phyloP scores from a whole-genome alignment of 2,113 vertebrate species.

The Channa argus region DNA sequence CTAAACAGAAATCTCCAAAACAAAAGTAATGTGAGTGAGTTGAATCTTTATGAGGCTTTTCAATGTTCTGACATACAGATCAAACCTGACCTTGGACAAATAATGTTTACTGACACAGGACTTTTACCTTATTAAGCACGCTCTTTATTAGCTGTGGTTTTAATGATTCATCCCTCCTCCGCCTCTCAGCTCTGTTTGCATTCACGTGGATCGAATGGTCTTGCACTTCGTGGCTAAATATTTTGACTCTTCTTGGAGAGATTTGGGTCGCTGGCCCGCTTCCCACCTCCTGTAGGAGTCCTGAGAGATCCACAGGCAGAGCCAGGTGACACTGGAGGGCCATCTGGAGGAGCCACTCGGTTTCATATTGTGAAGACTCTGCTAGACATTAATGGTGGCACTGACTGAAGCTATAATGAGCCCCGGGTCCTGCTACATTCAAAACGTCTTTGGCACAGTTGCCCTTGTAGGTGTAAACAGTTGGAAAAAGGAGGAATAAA shows the following conservation, averaged over 20 bases:
- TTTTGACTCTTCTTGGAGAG: slow-evolving; percentile 32
- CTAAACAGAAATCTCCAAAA: slow-evolving; percentile 14
- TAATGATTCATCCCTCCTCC: slow-evolving; percentile 5
- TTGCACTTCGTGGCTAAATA: slow-evolving; percentile 21
- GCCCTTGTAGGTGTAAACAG: slow-evolving; percentile 33
- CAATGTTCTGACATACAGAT: background rate
- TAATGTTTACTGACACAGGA: slow-evolving; percentile 8
- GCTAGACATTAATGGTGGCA: slow-evolving; percentile 56
- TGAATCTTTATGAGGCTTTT: slow-evolving; percentile 11
- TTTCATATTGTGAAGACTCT: slow-evolving; percentile 44
- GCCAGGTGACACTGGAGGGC: slow-evolving; percentile 63
- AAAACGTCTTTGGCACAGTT: slow-evolving; percentile 28
- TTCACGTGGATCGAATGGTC: slow-evolving; percentile 2
- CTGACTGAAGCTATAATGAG: slow-evolving; percentile 48
- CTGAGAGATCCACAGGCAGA: slow-evolving; percentile 44
- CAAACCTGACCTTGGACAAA: slow-evolving; percentile 17
- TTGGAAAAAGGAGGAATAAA: slow-evolving; percentile 1
- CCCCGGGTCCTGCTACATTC: background rate
- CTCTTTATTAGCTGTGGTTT: slow-evolving; percentile 17
- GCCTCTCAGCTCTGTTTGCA: slow-evolving; percentile 4
- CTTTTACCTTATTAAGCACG: slow-evolving; percentile 1
- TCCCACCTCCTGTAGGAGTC: slow-evolving; percentile 37
- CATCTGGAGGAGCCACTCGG: slow-evolving; percentile 65
- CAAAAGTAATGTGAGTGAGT: too few relatives aligned
- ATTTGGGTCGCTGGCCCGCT: slow-evolving; percentile 35